phyloP scores from a whole-genome alignment of 2,888 invertebrate species.

The Pheosia gnoma region DNA sequence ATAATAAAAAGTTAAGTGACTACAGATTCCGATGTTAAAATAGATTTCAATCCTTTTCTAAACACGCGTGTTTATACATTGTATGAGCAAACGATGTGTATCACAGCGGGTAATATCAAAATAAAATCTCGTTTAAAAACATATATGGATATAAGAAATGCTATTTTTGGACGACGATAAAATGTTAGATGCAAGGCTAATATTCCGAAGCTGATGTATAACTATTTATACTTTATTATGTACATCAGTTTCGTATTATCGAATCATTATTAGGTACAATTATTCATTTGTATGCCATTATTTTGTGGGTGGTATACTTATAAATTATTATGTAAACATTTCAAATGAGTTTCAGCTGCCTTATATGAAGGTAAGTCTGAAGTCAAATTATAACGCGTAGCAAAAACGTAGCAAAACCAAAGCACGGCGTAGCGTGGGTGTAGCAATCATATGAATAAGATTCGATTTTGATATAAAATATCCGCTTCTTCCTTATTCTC shows the following conservation, averaged over 20 bases:
- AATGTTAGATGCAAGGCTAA: background rate
- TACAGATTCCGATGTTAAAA: background rate
- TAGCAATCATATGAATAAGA: background rate
- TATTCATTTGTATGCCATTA: constrained; percentile 6
- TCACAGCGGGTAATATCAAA: constrained; percentile 5
- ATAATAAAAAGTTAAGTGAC: no score
- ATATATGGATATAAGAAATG: constrained; percentile 9
- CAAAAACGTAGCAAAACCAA: background rate
- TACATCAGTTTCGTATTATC: background rate
- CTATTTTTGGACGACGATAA: constrained; percentile 2
- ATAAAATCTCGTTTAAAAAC: constrained; percentile 6
- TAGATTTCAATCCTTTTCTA: background rate
- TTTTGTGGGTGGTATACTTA: constrained; percentile 5
- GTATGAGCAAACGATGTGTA: constrained; percentile 6
- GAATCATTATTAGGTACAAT: background rate
- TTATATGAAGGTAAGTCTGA: constrained; percentile 12
- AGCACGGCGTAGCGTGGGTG: background rate
- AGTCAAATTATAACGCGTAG: background rate
- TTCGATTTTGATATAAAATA: background rate
- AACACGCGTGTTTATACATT: background rate
- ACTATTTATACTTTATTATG: background rate
- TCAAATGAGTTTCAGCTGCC: constrained; percentile 19
- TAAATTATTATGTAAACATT: constrained; percentile 13
- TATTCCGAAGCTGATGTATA: background rate
- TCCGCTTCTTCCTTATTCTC: no score